Percentiles rank a stretch among this genome's conserved stretches.
Evolutionary conservation across 2,888 invertebrate species (phyloP).

Genomic region (Koerneria pararmatus): DNA sequence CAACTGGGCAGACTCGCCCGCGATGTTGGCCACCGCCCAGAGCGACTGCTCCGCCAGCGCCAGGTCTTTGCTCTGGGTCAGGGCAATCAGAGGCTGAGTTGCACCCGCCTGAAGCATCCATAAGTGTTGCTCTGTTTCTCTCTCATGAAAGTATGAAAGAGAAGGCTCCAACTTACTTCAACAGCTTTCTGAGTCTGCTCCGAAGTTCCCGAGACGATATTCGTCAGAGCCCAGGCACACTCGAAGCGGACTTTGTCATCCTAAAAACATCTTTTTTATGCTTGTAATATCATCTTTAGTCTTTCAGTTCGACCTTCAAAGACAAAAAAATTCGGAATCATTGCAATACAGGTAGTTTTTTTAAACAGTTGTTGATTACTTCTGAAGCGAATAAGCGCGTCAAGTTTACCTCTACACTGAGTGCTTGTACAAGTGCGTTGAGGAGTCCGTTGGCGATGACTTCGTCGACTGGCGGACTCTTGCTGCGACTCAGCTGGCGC

Average conservation of each 20-base stretch:
- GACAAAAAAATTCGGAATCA: background rate
- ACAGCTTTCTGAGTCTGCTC: conserved; percentile 77
- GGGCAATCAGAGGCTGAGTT: conserved; percentile 74
- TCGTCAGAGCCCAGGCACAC: conserved; percentile 90
- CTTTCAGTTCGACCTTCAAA: background rate
- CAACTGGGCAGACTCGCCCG: conserved; percentile 71
- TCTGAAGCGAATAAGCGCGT: background rate
- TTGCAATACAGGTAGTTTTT: background rate
- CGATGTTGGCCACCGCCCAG: conserved; percentile 93
- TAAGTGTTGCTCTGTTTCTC: too few relatives aligned
- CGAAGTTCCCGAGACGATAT: conserved; percentile 82
- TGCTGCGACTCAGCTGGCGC: conserved; percentile 80
- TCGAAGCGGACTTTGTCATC: conserved; percentile 73
- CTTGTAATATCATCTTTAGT: background rate
- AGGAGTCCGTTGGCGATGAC: conserved; percentile 82
- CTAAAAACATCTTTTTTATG: conserved; percentile 44
- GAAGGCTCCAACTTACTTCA: too few relatives aligned
- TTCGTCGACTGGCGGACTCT: conserved; percentile 79
- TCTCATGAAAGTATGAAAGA: too few relatives aligned
- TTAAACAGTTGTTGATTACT: background rate
- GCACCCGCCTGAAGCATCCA: conserved; percentile 70
- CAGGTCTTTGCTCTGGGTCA: conserved; percentile 70
- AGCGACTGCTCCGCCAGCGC: conserved; percentile 75
- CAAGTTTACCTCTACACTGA: conserved; percentile 62
- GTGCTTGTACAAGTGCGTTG: conserved; percentile 75